phyloP scores from a whole-genome alignment of 2,797 vertebrate genomes.

The Pangasius mekongensis region DNA sequence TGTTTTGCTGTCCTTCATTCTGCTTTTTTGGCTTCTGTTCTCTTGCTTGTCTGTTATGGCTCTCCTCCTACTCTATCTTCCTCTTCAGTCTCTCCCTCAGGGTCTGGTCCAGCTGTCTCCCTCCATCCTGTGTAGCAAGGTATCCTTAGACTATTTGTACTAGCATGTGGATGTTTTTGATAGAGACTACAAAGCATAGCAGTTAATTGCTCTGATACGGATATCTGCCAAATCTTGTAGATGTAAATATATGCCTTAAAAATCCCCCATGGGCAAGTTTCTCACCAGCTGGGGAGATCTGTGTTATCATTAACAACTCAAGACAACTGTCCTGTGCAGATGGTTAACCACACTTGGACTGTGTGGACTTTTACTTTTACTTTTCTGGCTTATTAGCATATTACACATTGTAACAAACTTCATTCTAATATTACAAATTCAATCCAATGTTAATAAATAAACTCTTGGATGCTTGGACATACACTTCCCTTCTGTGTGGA shows the following conservation, averaged over 20 bases:
- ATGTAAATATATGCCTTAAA: not conserved
- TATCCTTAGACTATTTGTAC: not conserved
- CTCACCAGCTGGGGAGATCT: not conserved
- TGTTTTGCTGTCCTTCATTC: conserved; percentile 30
- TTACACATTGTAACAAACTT: not conserved
- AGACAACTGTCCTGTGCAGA: not conserved
- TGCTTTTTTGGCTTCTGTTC: conserved; percentile 19
- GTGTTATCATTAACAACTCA: not conserved
- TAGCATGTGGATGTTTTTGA: not conserved
- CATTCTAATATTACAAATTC: not conserved
- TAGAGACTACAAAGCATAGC: not conserved
- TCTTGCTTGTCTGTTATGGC: not conserved
- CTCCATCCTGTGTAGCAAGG: not conserved
- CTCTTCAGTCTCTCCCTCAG: conserved; percentile 8
- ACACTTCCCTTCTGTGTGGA: not conserved
- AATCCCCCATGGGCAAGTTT: not conserved
- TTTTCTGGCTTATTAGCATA: conserved; percentile 31
- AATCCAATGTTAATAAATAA: not conserved
- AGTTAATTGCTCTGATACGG: not conserved
- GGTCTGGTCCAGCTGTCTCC: not conserved
- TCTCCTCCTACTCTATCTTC: conserved; percentile 6
- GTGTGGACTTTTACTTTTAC: not conserved
- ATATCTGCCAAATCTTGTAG: not conserved
- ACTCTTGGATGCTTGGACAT: not conserved
- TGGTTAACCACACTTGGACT: not conserved